phyloP scores from a whole-genome alignment of 2,888 invertebrate genomes.

The Pammene aurita region DNA sequence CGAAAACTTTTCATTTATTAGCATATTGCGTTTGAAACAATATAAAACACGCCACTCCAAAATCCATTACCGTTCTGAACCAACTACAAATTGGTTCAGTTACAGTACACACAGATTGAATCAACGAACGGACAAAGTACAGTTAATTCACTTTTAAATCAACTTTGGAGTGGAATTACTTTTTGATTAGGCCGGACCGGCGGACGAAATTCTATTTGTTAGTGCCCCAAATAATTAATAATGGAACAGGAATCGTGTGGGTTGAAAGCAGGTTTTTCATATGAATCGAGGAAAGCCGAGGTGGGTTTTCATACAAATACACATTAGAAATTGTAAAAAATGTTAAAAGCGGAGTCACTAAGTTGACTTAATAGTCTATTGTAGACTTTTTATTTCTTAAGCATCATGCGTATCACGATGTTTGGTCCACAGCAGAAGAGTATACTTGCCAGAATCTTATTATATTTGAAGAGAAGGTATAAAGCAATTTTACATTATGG shows the following conservation, averaged over 20 bases:
- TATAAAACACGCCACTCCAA: conserved; percentile 15
- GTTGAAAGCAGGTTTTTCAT: neutral
- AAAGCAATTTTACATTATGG: no score
- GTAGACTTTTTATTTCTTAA: no score
- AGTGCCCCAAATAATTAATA: conserved; percentile 16
- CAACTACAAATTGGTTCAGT: conserved; percentile 19
- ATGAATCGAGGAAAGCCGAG: no score
- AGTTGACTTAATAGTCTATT: no score
- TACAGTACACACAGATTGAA: conserved; percentile 22
- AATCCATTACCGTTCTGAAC: conserved; percentile 22
- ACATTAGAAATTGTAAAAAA: no score
- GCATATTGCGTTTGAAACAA: conserved; percentile 27
- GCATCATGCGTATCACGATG: no score
- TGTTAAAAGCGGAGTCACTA: no score
- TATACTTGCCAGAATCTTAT: no score
- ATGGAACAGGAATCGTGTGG: neutral
- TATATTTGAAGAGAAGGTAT: no score
- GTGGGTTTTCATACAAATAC: no score
- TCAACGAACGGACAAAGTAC: conserved; percentile 23
- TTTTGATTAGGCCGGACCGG: conserved; percentile 55
- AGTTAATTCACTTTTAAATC: conserved; percentile 39
- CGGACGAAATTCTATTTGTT: conserved; percentile 31
- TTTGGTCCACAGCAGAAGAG: no score
- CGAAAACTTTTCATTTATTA: conserved; percentile 23
- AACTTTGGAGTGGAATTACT: conserved; percentile 58